Evolutionary conservation across 1,140 invertebrate genomes (phyloP), one percentile per base, ranked within the genome.

Genomic region (Drosophila grimshawi): DNA sequence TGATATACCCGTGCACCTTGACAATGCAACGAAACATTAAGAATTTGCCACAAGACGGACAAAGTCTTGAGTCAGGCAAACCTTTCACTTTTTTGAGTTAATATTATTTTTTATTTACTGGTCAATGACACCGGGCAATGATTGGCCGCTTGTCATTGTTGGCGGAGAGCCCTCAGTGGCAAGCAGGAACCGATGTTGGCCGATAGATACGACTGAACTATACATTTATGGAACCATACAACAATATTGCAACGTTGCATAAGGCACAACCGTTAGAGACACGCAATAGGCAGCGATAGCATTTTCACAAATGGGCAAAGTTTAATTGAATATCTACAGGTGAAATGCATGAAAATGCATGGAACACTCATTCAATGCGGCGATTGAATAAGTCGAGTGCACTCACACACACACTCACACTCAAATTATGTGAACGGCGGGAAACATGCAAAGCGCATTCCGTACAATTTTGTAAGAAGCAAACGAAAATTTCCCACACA

Each of bases 1-100:
- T 19, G 19, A 19, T 19, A 19, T 19, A 19, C 27, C 41, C 45
- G 62, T 68, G 71, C 78, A 90, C 86, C 86, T 90, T 90, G 86
- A 72, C 86, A 86, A 33, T 90, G 86, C 76, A 29, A 19, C 48
- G 55, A 27, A 60, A n/a, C 39, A 43, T 43, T 43, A 79, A 88
- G 85, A 88, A 89, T 67, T 43, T 69, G 76, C 62, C 76, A 65
- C 79, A 69, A 61, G 60, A 80, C 72, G 70, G 39, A 11, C 39
- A 74, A 74, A 75, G 64, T 71, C 73, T 86, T 55, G 46, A 65
- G 48, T 57, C 64, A 57, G 70, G 43, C 70, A 69, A 69, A 66
- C 86, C 86, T 90, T 90, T 90, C 86, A 90, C 86, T 90, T 90
- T 85, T 81, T 45, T 53, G 8, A 35, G 29, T 37, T 37, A 6